Conservation (phyloP, 2,797 vertebrate species). For the Oryzias dopingdopingensis region DNA sequence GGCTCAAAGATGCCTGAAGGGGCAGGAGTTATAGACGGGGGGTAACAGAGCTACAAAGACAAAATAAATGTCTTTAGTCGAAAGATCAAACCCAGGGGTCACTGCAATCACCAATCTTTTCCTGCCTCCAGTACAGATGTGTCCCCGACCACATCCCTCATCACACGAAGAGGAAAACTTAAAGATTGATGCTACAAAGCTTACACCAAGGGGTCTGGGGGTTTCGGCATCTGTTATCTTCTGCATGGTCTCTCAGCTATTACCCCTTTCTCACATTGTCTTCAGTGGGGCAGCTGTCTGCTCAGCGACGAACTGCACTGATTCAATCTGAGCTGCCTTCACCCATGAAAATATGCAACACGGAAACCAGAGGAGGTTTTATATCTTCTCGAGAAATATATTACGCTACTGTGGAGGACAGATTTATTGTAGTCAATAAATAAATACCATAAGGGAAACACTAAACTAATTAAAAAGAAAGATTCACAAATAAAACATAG, state of each 20-base stretch:
- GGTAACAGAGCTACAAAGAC: conserved; percentile 61
- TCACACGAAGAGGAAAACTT: conserved; percentile 25
- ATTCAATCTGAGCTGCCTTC: conserved; percentile 31
- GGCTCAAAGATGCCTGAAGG: conserved; percentile 56
- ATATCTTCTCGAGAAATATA: conserved; percentile 11
- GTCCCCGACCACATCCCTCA: conserved; percentile 29
- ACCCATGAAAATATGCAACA: conserved; percentile 4
- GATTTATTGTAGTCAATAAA: conserved; percentile 3
- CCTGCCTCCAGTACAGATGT: conserved; percentile 26
- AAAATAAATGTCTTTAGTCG: conserved; percentile 30
- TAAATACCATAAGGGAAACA: not conserved
- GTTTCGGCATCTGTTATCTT: conserved; percentile 60
- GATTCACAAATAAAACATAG: too few species aligned
- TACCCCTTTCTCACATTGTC: conserved; percentile 39
- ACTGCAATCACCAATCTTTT: conserved; percentile 33
- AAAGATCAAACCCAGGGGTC: conserved; percentile 29
- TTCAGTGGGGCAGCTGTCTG: conserved; percentile 40
- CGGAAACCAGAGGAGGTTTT: conserved; percentile 9
- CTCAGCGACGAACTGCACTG: conserved; percentile 26
- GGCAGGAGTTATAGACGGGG: conserved; percentile 60
- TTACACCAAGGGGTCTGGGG: conserved; percentile 56
- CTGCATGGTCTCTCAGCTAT: conserved; percentile 47
- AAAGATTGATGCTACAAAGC: conserved; percentile 58
- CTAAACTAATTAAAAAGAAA: too few species aligned
- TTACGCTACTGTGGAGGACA: conserved; percentile 1